phyloP scores from a whole-genome alignment of 2,113 vertebrate genomes.

The Pygoscelis antarcticus region DNA sequence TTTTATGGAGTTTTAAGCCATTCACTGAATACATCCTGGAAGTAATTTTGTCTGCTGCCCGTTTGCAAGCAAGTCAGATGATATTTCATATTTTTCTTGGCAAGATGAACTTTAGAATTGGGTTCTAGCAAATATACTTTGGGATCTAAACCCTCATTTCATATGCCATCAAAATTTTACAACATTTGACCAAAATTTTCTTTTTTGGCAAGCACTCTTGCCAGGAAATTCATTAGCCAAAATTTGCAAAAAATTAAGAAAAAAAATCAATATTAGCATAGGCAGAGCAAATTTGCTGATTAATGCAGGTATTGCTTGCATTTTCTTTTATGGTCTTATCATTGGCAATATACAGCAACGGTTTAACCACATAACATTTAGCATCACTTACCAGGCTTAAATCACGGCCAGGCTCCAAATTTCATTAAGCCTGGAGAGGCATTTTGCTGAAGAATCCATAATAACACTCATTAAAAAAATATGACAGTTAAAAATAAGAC shows the following conservation, averaged over 20 bases:
- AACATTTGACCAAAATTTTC: constrained; percentile 14
- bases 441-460: not conserved
- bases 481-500: not conserved
- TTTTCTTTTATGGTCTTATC: not conserved
- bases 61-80: not conserved
- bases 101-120: not conserved
- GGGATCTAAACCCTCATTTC: not conserved
- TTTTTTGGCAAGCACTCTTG: not conserved
- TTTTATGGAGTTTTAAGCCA: not conserved
- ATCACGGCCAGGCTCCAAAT: not conserved
- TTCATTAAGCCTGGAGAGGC: not conserved
- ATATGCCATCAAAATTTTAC: not conserved
- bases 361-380: not conserved
- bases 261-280: constrained; percentile 15
- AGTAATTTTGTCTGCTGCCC: not conserved
- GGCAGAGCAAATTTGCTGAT: constrained; percentile 14
- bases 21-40: not conserved
- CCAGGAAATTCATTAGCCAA: constrained; percentile 15
- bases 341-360: not conserved
- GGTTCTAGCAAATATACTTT: not conserved
- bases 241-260: not conserved
- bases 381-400: not conserved
- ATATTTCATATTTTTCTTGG: constrained; percentile 4
- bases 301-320: not conserved
- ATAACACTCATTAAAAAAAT: not conserved